Evolutionary conservation across 2,888 invertebrate genomes (phyloP), one percentile per base, ranked within the genome.

Genomic region (Fabriciana adippe): DNA sequence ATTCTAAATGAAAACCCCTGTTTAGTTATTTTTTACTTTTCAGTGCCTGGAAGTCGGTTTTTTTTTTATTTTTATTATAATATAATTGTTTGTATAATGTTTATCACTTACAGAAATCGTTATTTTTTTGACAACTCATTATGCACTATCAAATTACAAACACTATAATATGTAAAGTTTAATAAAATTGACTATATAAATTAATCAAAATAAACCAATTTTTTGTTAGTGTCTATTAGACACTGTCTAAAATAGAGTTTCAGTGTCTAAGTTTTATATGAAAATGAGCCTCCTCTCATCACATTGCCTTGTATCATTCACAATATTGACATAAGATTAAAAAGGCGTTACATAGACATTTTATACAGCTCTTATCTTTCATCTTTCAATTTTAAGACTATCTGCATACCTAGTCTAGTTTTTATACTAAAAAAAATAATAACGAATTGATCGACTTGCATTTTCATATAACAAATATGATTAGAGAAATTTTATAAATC

Each of bases 261-360:
- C 76, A 75, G 75, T 72, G 55, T 65, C 71, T 73, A 77, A 72
- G 78, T 81, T 76, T 81, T 82, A 80, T 71, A 78, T 79, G 82
- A 79, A 82, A 84, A 81, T 82, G 79, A 75, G 78, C 72, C 67
- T 57, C 55, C 55, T 71, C 64, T 57, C 74, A 72, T 73, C 73
- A 79, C 60, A 16, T 79, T 75, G 77, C 77, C 79, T 80, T 77
- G 84, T 83, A 83, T 75, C 80, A 73, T 75, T 74, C 79, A 79
- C 83, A 81, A 86, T 89, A 85, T 91, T 90, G 86, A 89, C 91
- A 81, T 82, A 87, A 90, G 90, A 90, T 90, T 88, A 86, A 71
- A 68, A 69, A 75, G 70, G 71, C 75, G 75, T 81, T 75, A 78
- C 75, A 78, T 75, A 66, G 66, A 61, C 61, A 72, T 77, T 73